Conservation (phyloP, 1,140 invertebrate genomes). For the Metopolophium dirhodum region DNA sequence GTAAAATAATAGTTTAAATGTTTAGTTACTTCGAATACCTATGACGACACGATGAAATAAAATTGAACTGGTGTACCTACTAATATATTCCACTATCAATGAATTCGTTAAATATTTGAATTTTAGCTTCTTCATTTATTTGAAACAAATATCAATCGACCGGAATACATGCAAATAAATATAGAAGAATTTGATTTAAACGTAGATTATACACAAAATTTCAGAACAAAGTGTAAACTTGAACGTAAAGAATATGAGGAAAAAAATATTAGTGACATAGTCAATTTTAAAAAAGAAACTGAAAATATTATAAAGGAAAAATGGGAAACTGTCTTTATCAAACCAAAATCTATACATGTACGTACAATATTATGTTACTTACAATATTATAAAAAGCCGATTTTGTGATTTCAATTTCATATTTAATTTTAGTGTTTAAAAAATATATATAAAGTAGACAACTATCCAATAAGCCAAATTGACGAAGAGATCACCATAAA, state of each 20-base stretch:
- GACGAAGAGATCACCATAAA: not conserved
- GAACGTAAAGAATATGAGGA: conserved; percentile 42
- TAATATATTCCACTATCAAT: not conserved
- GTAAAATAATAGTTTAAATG: no score
- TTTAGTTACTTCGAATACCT: no score
- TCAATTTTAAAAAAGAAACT: conserved; percentile 20
- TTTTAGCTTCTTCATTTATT: conserved; percentile 54
- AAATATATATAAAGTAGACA: conserved; percentile 26
- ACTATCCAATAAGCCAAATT: conserved; percentile 11
- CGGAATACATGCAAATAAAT: conserved; percentile 51
- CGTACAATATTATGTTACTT: no score
- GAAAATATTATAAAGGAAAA: conserved; percentile 52
- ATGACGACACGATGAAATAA: no score
- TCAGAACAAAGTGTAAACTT: conserved; percentile 30
- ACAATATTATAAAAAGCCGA: not conserved
- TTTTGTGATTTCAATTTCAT: no score
- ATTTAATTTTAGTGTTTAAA: conserved; percentile 38
- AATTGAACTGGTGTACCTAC: no score
- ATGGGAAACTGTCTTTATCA: conserved; percentile 57
- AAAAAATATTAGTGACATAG: not conserved
- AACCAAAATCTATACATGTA: conserved; percentile 57
- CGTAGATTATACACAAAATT: conserved; percentile 34
- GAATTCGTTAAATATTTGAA: not conserved
- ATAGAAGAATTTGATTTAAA: conserved; percentile 59
- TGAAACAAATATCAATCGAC: conserved; percentile 47